Evolutionary conservation across 1,140 invertebrate genomes (phyloP).

Genomic region (Zaprionus kolodkinae): DNA sequence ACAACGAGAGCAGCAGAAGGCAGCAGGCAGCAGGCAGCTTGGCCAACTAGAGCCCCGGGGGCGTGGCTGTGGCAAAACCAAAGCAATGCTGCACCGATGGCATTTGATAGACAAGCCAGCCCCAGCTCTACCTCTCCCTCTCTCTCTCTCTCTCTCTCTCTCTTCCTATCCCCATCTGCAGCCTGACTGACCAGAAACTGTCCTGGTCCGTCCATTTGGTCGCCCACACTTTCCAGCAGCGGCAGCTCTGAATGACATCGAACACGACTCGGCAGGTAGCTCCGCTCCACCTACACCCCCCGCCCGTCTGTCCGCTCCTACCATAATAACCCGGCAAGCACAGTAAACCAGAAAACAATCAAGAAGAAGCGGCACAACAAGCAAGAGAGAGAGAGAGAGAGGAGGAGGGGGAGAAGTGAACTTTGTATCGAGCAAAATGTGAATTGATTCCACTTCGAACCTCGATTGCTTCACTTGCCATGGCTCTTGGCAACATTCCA

Average conservation of each 20-base stretch:
- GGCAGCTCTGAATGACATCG: conserved; percentile 8
- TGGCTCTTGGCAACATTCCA: background rate
- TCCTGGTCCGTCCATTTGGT: conserved; percentile 29
- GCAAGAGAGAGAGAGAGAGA: background rate
- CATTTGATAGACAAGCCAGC: conserved; percentile 58
- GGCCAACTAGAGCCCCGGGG: background rate
- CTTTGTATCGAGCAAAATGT: conserved; percentile 5
- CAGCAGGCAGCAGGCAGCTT: conserved; percentile 17
- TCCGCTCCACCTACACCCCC: background rate
- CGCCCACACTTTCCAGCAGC: conserved; percentile 10
- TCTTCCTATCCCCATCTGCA: background rate
- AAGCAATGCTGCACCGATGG: conserved; percentile 32
- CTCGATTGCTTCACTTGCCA: background rate
- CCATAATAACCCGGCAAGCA: conserved; percentile 27
- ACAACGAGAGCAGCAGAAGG: conserved; percentile 45
- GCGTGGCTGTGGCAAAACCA: conserved; percentile 17
- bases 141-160: background rate
- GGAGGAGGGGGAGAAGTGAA: background rate
- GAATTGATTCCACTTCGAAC: conserved; percentile 6
- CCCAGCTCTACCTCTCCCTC: background rate
- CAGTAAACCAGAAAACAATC: conserved; percentile 29
- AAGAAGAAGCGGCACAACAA: background rate
- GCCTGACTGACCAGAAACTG: conserved; percentile 23
- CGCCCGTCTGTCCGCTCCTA: background rate
- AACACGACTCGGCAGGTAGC: conserved; percentile 9